Evolutionary conservation across 2,113 vertebrate species (phyloP).

Genomic region (Neogobius melanostomus): DNA sequence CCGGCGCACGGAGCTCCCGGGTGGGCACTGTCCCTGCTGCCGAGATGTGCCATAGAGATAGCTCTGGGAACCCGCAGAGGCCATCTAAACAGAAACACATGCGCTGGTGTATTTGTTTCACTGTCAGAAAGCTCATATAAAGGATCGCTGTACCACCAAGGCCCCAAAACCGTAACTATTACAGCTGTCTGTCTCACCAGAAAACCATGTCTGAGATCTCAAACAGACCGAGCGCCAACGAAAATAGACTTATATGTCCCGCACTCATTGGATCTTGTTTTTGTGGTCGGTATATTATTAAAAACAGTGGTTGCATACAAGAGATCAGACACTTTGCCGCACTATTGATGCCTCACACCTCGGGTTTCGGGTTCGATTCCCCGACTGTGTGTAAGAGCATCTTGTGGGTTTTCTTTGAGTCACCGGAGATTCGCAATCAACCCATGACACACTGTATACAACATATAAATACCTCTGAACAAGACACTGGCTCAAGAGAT

Average conservation of each 20-base stretch:
- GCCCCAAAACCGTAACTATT: neutral
- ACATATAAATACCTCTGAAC: too few relatives aligned
- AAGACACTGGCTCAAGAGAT: too few relatives aligned
- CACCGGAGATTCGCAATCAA: too few relatives aligned
- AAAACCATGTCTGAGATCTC: conserved; percentile 8
- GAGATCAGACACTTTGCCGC: neutral
- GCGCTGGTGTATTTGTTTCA: conserved; percentile 11
- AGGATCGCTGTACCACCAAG: neutral
- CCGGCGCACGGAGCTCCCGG: conserved; percentile 29
- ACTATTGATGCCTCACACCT: neutral
- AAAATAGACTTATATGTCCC: neutral
- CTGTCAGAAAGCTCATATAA: neutral
- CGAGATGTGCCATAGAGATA: conserved; percentile 48
- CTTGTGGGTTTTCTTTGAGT: neutral
- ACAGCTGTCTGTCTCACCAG: conserved; percentile 3
- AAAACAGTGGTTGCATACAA: neutral
- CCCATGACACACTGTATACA: too few relatives aligned
- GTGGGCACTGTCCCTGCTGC: conserved; percentile 36
- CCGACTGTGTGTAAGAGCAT: neutral
- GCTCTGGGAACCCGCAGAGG: conserved; percentile 26
- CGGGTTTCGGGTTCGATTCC: neutral
- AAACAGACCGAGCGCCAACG: neutral
- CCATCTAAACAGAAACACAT: conserved; percentile 54
- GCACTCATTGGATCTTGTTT: neutral
- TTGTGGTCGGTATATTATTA: neutral